Conservation (phyloP, 2,797 vertebrate genomes). For the Manis javanica region DNA sequence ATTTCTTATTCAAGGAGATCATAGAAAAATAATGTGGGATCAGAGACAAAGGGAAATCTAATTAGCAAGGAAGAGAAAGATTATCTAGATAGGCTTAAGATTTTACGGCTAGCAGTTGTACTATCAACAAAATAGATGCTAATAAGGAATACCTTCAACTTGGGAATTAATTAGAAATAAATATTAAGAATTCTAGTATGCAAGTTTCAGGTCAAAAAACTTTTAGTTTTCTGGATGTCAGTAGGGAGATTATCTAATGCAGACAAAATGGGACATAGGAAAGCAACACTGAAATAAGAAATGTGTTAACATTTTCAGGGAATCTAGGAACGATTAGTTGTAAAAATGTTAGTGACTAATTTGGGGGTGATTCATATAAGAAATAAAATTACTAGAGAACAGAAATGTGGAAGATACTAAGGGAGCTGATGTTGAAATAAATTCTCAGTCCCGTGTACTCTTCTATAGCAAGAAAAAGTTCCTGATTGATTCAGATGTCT, state of each 20-base stretch:
- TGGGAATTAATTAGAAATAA: background rate
- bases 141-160: background rate
- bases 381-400: background rate
- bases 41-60: background rate
- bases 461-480: background rate
- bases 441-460: background rate
- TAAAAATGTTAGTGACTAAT: background rate
- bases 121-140: background rate
- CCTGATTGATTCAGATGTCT: background rate
- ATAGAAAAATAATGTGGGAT: background rate
- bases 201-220: background rate
- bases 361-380: background rate
- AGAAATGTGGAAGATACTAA: background rate
- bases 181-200: background rate
- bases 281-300: background rate
- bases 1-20: background rate
- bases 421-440: background rate
- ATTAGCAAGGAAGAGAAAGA: background rate
- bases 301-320: background rate
- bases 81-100: background rate
- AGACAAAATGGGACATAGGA: background rate
- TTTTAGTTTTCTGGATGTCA: background rate
- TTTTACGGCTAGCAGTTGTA: background rate
- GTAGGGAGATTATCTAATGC: background rate
- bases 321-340: background rate